These are phyloP conservation scores for Drosophila pectinifera DNA, from an alignment of 1,140 invertebrate species.

Conservation along the genomic window DNA sequence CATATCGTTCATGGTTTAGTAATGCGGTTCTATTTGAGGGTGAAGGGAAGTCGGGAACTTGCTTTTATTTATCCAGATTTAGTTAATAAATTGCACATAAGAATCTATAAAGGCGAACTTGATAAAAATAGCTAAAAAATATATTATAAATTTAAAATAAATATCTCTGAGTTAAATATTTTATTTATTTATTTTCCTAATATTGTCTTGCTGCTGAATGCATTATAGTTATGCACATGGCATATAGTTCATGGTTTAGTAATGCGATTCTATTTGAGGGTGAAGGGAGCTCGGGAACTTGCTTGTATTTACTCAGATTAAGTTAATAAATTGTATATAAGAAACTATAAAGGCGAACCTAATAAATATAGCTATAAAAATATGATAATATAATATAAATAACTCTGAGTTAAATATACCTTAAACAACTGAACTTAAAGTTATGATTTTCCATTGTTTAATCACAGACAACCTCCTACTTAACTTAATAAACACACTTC, in stretches of 20 bases:
- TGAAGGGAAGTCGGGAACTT: neutral
- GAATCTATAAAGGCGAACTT: neutral
- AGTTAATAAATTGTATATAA: conserved; percentile 14
- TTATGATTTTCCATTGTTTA: neutral
- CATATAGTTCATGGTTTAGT: conserved; percentile 15
- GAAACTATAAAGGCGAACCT: neutral
- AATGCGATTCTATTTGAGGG: neutral
- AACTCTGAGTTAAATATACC: too few species aligned
- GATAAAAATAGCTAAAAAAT: too few species aligned
- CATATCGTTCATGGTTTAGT: conserved; percentile 15
- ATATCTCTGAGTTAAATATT: too few species aligned
- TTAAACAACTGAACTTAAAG: too few species aligned
- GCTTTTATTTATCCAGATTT: conserved; percentile 7
- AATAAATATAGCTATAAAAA: too few species aligned
- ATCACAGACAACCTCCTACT: neutral
- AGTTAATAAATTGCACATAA: conserved; percentile 14
- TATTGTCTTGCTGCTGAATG: conserved; percentile 3
- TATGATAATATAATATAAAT: too few species aligned
- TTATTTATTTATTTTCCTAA: conserved; percentile 8
- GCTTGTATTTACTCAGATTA: conserved; percentile 6
- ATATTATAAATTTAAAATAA: too few species aligned
- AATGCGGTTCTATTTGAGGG: neutral
- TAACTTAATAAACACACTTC: neutral
- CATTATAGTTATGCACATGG: conserved; percentile 23
- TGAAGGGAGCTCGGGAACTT: neutral